phyloP scores from a whole-genome alignment of 2,888 invertebrate species.

The Nezara viridula region DNA sequence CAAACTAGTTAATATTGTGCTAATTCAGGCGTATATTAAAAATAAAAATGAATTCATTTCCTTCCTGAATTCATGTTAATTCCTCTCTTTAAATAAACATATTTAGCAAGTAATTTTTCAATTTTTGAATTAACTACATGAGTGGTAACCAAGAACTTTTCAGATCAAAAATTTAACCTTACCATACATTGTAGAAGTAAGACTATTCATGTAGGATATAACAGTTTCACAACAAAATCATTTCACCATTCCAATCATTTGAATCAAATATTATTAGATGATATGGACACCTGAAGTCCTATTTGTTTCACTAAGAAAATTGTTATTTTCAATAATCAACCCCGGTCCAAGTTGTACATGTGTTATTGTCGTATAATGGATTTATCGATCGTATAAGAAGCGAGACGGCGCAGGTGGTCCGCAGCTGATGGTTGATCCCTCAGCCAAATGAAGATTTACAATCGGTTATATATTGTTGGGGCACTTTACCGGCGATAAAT shows the following conservation, averaged over 20 bases:
- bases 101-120: no score
- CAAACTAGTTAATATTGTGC: no score
- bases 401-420: constrained; percentile 36
- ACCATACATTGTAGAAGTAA: no score
- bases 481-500: constrained; percentile 26
- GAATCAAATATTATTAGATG: neutral
- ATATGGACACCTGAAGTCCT: neutral
- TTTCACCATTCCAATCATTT: neutral
- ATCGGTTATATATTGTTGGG: constrained; percentile 26
- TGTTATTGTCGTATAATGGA: constrained; percentile 8
- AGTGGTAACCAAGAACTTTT: no score
- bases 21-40: no score
- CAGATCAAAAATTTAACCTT: no score
- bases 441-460: constrained; percentile 42
- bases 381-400: constrained; percentile 26
- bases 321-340: neutral
- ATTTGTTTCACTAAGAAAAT: neutral
- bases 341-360: neutral
- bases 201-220: no score
- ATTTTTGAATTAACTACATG: no score
- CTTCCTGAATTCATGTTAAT: no score
- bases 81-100: no score
- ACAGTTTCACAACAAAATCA: neutral
- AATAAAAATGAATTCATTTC: no score
- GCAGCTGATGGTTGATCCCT: constrained; percentile 16